A percentile compares a stretch with the other conserved stretches of the same genome.
These are phyloP conservation scores for Semnornis frantzii DNA, from an alignment of 2,113 vertebrate genomes.

Conservation along the genomic window DNA sequence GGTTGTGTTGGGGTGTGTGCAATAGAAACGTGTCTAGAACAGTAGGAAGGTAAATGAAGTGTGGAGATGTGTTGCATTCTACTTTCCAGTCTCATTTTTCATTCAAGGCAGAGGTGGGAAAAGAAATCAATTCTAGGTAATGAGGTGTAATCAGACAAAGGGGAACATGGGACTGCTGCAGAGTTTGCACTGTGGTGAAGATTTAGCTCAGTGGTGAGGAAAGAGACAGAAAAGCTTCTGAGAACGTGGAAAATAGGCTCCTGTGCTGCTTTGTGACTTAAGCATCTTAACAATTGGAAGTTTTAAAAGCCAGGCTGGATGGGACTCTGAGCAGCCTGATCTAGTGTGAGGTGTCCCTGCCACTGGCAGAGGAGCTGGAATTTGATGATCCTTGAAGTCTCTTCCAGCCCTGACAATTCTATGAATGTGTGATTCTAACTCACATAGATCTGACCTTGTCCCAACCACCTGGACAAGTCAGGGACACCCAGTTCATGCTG, in stretches of 20 bases:
- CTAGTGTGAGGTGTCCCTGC: too few relatives aligned
- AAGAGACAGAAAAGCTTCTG: not conserved
- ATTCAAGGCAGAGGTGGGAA: not conserved
- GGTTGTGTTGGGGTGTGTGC: not conserved
- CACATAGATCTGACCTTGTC: not conserved
- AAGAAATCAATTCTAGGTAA: constrained; percentile 12
- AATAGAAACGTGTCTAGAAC: not conserved
- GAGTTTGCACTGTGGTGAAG: not conserved
- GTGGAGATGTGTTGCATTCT: not conserved
- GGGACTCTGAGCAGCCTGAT: too few relatives aligned
- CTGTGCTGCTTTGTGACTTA: not conserved
- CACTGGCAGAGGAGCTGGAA: too few relatives aligned
- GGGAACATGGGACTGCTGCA: not conserved
- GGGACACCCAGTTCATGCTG: not conserved
- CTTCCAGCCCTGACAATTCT: too few relatives aligned
- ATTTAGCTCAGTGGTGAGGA: not conserved
- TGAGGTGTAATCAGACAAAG: not conserved
- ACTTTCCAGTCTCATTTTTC: not conserved
- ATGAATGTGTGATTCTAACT: not conserved
- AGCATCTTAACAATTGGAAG: not conserved
- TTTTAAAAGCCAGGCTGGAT: too few relatives aligned
- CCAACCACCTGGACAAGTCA: not conserved
- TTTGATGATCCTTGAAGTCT: too few relatives aligned
- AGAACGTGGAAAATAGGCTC: not conserved
- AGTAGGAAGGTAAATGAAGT: not conserved